Base-by-base conservation (phyloP, 2,113 vertebrate genomes). In the Ibidorhyncha struthersii region DNA sequence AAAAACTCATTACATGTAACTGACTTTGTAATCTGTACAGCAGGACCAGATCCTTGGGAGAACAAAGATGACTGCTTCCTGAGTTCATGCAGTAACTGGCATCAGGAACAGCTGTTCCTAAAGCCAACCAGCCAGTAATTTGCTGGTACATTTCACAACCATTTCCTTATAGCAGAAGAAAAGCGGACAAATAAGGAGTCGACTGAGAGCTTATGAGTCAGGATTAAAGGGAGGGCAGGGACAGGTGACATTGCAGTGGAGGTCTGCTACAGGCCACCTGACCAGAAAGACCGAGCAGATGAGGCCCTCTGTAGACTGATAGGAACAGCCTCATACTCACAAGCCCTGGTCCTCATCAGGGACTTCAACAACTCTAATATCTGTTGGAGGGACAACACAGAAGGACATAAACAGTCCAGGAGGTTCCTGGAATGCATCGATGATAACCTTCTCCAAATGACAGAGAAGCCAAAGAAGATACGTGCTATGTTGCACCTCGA, bases 131-230 rank as follows among this genome's bases (percentile, higher is more conserved):
- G 45, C 52, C 80, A 74, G 80, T 91, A 96, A 92, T 69, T 82
- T 86, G 38, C 79, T 95, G 79, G 88, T 92, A 95, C 14, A 62
- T 62, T 62, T 40, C 36, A 40, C 36, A 90, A 36, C n/a, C 62
- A 86, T 92, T 97, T 95, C 47, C 66, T 92, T 86, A 90, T 34
- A 87, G 49, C 34, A 92, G 70, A 86, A 82, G 49, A 88, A 90
- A 93, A 72, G 36, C 36, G 36, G 14, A 62, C 38, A 36, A 36
- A 62, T 38, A 16, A 26, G 23, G 59, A 38, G 15, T 12, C 4
- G 2, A 62, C 25, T 18, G 36, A 62, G 5, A 62, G 25, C 10
- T 62, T 38, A 26, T 27, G 36, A 10, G 38, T 40, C 61, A 62
- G 25, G 12, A 38, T 62, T 62, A 18, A 40, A 62, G 16, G 61